Conservation (phyloP, 1,140 invertebrate species). For the Drosophila murphyi region DNA sequence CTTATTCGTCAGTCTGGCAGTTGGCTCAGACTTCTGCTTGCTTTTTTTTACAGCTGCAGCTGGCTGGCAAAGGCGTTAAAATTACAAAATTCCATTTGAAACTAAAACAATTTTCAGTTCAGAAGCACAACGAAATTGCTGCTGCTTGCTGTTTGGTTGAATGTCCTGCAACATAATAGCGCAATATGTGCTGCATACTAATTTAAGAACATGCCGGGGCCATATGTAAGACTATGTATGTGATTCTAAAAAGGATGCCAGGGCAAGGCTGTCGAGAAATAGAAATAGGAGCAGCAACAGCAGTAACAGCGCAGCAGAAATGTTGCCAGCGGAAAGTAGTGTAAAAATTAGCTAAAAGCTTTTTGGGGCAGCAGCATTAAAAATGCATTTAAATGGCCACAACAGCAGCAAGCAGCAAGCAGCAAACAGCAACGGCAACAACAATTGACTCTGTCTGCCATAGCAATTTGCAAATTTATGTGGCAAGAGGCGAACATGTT, state of each 20-base stretch:
- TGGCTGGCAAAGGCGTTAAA: slow-evolving; percentile 68
- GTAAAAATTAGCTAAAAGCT: slow-evolving; percentile 82
- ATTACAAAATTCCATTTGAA: slow-evolving; percentile 83
- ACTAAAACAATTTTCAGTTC: slow-evolving; percentile 76
- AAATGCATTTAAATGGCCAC: slow-evolving; percentile 77
- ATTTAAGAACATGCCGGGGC: slow-evolving; percentile 48
- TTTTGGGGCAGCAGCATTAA: slow-evolving; percentile 73
- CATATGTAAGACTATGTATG: slow-evolving; percentile 24
- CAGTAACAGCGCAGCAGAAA: slow-evolving; percentile 20
- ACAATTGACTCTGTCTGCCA: slow-evolving; percentile 56
- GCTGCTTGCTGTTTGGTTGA: slow-evolving; percentile 51
- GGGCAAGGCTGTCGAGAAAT: slow-evolving; percentile 43
- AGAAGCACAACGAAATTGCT: slow-evolving; percentile 58
- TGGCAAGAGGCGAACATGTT: slow-evolving; percentile 14
- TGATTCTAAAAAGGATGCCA: slow-evolving; percentile 63
- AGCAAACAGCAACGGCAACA: slow-evolving; percentile 10
- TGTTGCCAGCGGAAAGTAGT: slow-evolving; percentile 20
- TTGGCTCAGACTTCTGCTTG: neutral
- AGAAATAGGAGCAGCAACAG: slow-evolving; percentile 26
- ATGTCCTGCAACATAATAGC: slow-evolving; percentile 81
- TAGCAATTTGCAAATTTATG: slow-evolving; percentile 36
- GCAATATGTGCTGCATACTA: slow-evolving; percentile 78
- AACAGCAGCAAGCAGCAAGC: slow-evolving; percentile 25
- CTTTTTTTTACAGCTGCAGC: slow-evolving; percentile 14
- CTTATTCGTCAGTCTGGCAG: slow-evolving; percentile 41